Evolutionary conservation across 2,797 vertebrate genomes (phyloP).

Genomic region (Phalanger gymnotis): DNA sequence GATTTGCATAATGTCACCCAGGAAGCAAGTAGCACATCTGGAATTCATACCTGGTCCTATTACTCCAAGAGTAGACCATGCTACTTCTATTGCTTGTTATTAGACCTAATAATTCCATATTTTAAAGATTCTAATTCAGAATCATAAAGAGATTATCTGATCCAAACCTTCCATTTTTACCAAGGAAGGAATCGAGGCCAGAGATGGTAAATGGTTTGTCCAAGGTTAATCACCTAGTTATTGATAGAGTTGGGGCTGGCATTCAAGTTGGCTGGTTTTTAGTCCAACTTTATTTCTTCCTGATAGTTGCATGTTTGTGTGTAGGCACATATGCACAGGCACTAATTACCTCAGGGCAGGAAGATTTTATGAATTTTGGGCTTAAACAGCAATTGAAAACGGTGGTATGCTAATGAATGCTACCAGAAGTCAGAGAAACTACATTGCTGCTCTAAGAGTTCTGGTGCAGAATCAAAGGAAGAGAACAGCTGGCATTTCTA

Average conservation of each 20-base stretch:
- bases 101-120: neutral
- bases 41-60: neutral
- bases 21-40: neutral
- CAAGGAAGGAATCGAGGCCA: neutral
- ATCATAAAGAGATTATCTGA: neutral
- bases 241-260: neutral
- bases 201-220: neutral
- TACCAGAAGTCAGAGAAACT: neutral
- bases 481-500: neutral
- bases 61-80: neutral
- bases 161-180: neutral
- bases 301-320: neutral
- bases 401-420: neutral
- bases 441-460: neutral
- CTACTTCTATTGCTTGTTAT: neutral
- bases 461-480: too few species aligned
- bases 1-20: neutral
- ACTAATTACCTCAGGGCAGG: neutral
- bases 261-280: neutral
- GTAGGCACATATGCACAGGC: neutral
- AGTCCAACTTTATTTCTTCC: neutral
- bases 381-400: neutral
- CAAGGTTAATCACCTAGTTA: neutral
- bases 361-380: neutral
- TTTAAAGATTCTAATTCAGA: neutral